Evolutionary conservation across 23 tunicate genomes (phyloP), one percentile per base, ranked within the genome.

Genomic region (Phallusia fumigata): DNA sequence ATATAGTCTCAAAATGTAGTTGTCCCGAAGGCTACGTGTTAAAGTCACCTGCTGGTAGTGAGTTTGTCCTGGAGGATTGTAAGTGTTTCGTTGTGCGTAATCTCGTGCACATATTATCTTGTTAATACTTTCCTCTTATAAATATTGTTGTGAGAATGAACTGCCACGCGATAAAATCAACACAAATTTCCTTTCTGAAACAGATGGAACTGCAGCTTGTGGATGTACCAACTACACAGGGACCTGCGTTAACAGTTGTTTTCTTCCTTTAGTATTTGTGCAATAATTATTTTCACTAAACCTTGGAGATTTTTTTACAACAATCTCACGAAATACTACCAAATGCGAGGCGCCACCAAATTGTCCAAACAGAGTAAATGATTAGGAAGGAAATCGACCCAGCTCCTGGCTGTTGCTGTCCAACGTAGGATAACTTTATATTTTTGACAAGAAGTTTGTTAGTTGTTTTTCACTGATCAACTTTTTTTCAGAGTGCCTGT

Each of bases 21-120:
- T 78, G 81, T 35, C 81, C 81, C 31, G 26, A 24, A 19, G 81
- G 81, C 15, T 45, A 5, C 24, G 81, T 78, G 33, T 45, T 78
- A 65, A 40, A 78, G 16, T 28, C 35, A 6, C 30, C 58, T n/a
- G 81, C 8, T 78, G 35, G 64, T 18, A 33, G 35, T 22, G 33
- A 40, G 31, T 78, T 65, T 52, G 40, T 78, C 65, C 8, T 5
- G 24, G 64, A 36, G 33, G 40, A 26, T 3, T 78, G 81, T 78
- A 33, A 36, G 81, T 78, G 11, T 40, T 18, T 24, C 40, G 5
- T 10, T 31, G 11, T 3, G 10, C 47, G 47, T 40, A 40, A 40
- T 10, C 47, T 40, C 5, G 10, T 3, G 47, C 10, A 40, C 5
- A 40, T 10, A 40, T 40, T 10, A 10, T 10, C 10, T 40, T 40